These are phyloP conservation scores for Disparrhopalites patrizii DNA, from an alignment of 2,888 invertebrate species.

Conservation along the genomic window DNA sequence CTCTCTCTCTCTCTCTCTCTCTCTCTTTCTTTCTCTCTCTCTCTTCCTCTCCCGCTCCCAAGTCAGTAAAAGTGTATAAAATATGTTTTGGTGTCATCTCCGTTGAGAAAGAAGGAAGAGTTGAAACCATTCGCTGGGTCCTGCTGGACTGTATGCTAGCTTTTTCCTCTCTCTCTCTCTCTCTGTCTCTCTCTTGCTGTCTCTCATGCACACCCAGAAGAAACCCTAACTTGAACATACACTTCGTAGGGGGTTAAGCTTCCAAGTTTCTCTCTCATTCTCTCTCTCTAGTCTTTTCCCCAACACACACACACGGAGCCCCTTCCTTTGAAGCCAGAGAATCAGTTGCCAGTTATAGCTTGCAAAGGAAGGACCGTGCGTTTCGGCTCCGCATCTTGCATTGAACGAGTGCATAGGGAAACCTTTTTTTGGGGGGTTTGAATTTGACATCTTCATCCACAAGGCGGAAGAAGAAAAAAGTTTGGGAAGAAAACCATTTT, in stretches of 20 bases:
- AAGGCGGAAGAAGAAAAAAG: too few species aligned
- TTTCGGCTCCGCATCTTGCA: constrained; percentile 2
- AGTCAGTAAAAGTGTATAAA: neutral
- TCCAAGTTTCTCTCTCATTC: neutral
- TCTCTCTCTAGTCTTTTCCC: neutral
- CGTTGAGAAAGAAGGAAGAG: neutral
- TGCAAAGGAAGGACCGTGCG: constrained; percentile 10
- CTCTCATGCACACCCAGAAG: neutral
- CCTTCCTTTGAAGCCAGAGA: neutral
- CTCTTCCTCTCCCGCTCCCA: too few species aligned
- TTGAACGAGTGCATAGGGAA: too few species aligned
- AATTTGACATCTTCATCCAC: too few species aligned
- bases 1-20: too few species aligned
- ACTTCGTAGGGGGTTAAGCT: too few species aligned
- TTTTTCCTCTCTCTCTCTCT: neutral
- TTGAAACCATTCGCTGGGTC: neutral
- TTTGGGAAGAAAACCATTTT: too few species aligned
- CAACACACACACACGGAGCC: neutral
- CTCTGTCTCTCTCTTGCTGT: neutral
- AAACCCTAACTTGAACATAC: too few species aligned
- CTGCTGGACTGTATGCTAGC: neutral
- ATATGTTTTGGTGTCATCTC: constrained; percentile 8
- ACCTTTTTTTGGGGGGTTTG: too few species aligned
- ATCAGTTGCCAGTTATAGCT: constrained; percentile 12
- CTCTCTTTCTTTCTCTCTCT: too few species aligned